Evolutionary conservation across 1,140 invertebrate genomes (phyloP), one percentile per base, ranked within the genome.

Genomic region (Globodera rostochiensis): DNA sequence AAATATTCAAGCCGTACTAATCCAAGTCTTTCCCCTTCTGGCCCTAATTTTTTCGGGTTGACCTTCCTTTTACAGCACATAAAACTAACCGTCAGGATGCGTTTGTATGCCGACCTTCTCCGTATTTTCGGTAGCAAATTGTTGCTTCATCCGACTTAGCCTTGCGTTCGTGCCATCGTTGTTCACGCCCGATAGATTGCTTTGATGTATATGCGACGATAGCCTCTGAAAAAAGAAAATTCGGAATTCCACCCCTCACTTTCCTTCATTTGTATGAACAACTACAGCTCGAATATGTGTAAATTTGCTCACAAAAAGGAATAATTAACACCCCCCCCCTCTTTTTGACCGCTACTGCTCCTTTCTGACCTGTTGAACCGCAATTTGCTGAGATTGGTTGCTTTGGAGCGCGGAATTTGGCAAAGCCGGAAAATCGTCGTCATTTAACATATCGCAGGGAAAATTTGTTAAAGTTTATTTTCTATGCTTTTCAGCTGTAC

Each of bases 91-190:
- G 53, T 83, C 82, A 19, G 82, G 73, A 84, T 83, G 82, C 25
- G 82, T 83, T 66, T 82, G 82, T 36, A 83, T 83, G 36, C 82
- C 82, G 13, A 74, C 60, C 25, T 81, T 84, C 45, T 79, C 79
- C 46, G 77, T 21, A 46, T 36, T 21, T 45, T 21, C 57, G 19
- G 45, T 13, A 6, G 77, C 21, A 60, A 70, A 13, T 47, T 71
- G 69, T 19, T 71, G 69, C 46, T 71, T 71, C 36, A 71, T 45
- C 69, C 69, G 25, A 46, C 45, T 69, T 78, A 50, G 77, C 36
- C 77, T 76, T 21, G 57, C 66, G 21, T 60, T 66, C 36, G 57
- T 76, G 13, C 36, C 36, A n/a, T 76, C 74, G 6, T 76, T 46
- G 66, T 76, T 76, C 19, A 76, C 50, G 6, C n/a, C 36, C 19